These are phyloP conservation scores for Nixonia krombeini DNA, from an alignment of 1,140 invertebrate genomes.

Conservation along the genomic window DNA sequence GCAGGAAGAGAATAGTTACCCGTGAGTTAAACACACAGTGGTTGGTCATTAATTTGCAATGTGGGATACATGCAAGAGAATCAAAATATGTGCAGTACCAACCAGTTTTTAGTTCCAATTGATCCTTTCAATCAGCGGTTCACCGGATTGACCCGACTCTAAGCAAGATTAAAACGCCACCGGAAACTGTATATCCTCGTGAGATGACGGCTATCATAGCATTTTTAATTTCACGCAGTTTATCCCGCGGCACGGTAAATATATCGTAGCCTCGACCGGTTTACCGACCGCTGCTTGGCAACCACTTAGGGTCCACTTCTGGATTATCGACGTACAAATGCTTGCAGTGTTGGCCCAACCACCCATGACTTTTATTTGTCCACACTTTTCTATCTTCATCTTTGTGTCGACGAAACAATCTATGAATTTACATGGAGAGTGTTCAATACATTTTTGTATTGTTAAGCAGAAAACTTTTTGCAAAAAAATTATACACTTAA, in stretches of 20 bases:
- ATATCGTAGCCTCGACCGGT: slow-evolving; percentile 45
- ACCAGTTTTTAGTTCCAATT: slow-evolving; percentile 9
- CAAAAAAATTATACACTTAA: too few relatives aligned
- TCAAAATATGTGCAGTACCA: slow-evolving; percentile 6
- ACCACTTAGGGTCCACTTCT: slow-evolving; percentile 44
- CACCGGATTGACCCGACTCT: slow-evolving; percentile 20
- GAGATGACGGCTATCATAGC: slow-evolving; percentile 40
- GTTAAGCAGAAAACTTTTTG: too few relatives aligned
- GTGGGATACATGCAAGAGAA: not conserved
- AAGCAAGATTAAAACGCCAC: slow-evolving; percentile 36
- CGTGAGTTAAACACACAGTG: not conserved
- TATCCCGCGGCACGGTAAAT: slow-evolving; percentile 48
- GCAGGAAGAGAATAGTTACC: too few relatives aligned
- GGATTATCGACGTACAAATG: slow-evolving; percentile 48
- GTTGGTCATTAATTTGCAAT: slow-evolving; percentile 12
- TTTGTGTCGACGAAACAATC: slow-evolving; percentile 11
- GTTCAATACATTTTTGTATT: too few relatives aligned
- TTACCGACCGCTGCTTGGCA: slow-evolving; percentile 49
- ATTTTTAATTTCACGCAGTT: slow-evolving; percentile 47
- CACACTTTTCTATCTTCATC: slow-evolving; percentile 21
- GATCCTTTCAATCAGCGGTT: slow-evolving; percentile 25
- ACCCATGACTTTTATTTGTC: slow-evolving; percentile 28
- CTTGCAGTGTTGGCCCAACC: slow-evolving; percentile 23
- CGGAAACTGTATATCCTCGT: slow-evolving; percentile 48
- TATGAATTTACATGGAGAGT: too few relatives aligned